phyloP scores from a whole-genome alignment of 2,797 vertebrate genomes.

The Semaprochilodus insignis region DNA sequence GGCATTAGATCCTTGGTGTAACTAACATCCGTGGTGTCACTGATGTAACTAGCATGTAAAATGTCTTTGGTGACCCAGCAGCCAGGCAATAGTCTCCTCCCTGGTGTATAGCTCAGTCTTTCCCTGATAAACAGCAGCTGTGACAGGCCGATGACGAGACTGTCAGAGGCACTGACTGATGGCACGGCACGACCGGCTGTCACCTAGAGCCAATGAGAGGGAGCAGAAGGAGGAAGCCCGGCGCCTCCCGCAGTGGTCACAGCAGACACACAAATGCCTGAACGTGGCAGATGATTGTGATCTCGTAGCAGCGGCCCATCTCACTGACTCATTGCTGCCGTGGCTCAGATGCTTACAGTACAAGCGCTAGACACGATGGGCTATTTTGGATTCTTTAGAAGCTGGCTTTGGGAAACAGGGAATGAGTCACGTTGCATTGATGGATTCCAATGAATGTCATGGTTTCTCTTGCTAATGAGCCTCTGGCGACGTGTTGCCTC shows the following conservation, averaged over 20 bases:
- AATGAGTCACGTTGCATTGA: background rate
- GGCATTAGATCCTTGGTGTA: background rate
- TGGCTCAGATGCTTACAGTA: background rate
- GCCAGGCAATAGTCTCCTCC: slow-evolving; percentile 20
- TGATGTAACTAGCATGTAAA: background rate
- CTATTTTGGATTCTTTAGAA: slow-evolving; percentile 28
- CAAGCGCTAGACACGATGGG: background rate
- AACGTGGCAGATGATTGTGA: slow-evolving; percentile 36
- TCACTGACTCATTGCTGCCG: background rate
- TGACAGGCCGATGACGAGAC: slow-evolving; percentile 67
- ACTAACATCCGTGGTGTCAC: background rate
- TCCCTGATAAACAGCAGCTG: slow-evolving; percentile 70
- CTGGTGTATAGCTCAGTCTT: slow-evolving; percentile 40
- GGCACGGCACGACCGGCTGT: slow-evolving; percentile 57
- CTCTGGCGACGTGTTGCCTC: slow-evolving; percentile 18
- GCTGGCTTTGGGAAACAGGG: background rate
- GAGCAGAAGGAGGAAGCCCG: slow-evolving; percentile 15
- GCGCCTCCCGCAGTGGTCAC: background rate
- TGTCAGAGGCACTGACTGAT: slow-evolving; percentile 73
- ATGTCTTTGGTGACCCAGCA: slow-evolving; percentile 16
- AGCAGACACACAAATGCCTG: slow-evolving; percentile 10
- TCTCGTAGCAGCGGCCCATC: slow-evolving; percentile 1
- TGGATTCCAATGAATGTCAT: slow-evolving; percentile 16
- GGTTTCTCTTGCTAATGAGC: slow-evolving; percentile 29
- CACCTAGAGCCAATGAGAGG: slow-evolving; percentile 40